Conservation (phyloP, 2,888 invertebrate species). For the Anaspis maculata region DNA sequence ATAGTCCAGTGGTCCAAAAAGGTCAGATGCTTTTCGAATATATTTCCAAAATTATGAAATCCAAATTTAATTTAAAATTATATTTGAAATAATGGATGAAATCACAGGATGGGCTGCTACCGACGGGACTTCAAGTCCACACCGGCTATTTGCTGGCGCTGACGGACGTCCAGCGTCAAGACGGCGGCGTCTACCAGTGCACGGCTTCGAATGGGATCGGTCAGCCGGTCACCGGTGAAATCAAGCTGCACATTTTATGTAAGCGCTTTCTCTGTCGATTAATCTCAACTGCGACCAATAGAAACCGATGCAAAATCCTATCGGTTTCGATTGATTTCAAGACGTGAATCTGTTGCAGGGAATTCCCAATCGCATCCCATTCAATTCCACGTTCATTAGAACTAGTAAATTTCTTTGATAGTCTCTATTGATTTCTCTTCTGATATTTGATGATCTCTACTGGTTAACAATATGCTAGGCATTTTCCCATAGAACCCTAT, state of each 20-base stretch:
- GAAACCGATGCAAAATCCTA: not conserved
- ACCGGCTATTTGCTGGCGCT: constrained; percentile 40
- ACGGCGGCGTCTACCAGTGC: constrained; percentile 46
- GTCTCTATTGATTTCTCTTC: too few relatives aligned
- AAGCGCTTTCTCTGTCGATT: constrained; percentile 24
- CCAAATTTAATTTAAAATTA: too few relatives aligned
- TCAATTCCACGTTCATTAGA: too few relatives aligned
- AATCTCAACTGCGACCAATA: too few relatives aligned
- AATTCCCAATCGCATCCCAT: too few relatives aligned
- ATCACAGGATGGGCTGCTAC: constrained; percentile 38
- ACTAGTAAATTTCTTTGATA: too few relatives aligned
- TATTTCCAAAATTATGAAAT: constrained; percentile 1
- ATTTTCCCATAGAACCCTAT: too few relatives aligned
- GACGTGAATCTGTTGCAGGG: too few relatives aligned
- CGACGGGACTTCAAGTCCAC: constrained; percentile 39
- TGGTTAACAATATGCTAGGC: too few relatives aligned
- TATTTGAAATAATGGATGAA: too few relatives aligned
- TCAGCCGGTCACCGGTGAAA: constrained; percentile 39
- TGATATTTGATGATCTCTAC: too few relatives aligned
- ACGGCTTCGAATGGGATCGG: constrained; percentile 45
- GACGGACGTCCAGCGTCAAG: constrained; percentile 37
- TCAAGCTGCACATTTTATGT: constrained; percentile 41
- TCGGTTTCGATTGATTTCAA: not conserved
- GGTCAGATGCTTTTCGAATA: too few relatives aligned
- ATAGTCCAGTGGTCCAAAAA: constrained; percentile 45